These are phyloP conservation scores for Drosophila prolongata DNA, from an alignment of 2,888 invertebrate species.

Conservation along the genomic window DNA sequence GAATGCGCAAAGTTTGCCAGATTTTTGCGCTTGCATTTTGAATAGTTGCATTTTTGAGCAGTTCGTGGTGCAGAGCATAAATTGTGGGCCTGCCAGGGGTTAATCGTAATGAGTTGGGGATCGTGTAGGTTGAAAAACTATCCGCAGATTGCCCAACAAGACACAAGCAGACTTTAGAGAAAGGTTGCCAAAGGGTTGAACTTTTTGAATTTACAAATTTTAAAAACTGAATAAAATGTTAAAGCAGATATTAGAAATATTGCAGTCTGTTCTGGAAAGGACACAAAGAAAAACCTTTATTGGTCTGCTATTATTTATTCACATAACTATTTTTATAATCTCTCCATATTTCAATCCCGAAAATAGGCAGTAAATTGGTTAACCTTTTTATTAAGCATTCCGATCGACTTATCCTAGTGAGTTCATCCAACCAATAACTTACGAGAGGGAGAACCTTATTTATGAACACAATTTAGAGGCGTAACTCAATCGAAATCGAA, in stretches of 20 bases:
- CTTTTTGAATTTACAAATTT: neutral
- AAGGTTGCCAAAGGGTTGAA: neutral
- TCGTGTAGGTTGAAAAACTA: conserved; percentile 2
- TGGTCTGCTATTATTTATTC: too few species aligned
- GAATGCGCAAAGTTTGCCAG: conserved; percentile 37
- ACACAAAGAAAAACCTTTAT: too few species aligned
- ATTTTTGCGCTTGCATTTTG: conserved; percentile 50
- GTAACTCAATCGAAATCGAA: conserved; percentile 37
- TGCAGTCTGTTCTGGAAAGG: too few species aligned
- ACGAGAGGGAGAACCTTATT: conserved; percentile 4
- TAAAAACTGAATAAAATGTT: too few species aligned
- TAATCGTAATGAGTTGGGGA: conserved; percentile 24
- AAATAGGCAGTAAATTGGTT: neutral
- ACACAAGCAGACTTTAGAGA: neutral
- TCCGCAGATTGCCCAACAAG: neutral
- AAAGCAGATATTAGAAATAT: too few species aligned
- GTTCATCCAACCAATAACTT: neutral
- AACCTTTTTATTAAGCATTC: conserved; percentile 1
- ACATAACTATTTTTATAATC: too few species aligned
- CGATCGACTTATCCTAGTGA: neutral
- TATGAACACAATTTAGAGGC: conserved; percentile 22
- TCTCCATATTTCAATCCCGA: neutral
- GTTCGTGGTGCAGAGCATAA: conserved; percentile 30
- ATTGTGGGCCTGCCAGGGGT: conserved; percentile 21
- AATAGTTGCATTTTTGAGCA: conserved; percentile 64